Evolutionary conservation across 2,797 vertebrate species (phyloP).

Genomic region (Syngnathus acus): DNA sequence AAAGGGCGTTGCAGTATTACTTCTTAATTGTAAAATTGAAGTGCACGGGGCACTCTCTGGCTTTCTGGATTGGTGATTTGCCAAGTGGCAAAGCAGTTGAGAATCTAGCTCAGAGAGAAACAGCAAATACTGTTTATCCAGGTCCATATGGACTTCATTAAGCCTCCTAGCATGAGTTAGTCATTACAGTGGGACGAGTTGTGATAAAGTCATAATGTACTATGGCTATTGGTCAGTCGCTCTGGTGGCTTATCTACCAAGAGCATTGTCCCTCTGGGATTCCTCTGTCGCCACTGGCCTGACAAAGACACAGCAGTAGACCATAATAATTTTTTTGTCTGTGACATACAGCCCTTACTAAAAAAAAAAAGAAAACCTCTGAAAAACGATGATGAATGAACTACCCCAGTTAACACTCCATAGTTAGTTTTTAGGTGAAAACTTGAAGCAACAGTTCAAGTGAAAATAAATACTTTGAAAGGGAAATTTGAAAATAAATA

Average conservation of each 20-base stretch:
- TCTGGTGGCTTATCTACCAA: slow-evolving; percentile 32
- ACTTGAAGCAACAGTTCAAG: neutral
- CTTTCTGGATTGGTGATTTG: slow-evolving; percentile 30
- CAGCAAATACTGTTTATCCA: slow-evolving; percentile 32
- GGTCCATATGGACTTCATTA: slow-evolving; percentile 34
- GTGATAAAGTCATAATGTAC: slow-evolving; percentile 14
- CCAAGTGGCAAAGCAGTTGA: slow-evolving; percentile 38
- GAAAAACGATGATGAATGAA: neutral
- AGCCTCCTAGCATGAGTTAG: slow-evolving; percentile 11
- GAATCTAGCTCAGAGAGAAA: slow-evolving; percentile 33
- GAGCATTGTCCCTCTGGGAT: slow-evolving; percentile 23
- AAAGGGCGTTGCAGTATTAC: slow-evolving; percentile 42
- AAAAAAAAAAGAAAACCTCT: neutral
- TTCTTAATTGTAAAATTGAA: slow-evolving; percentile 53
- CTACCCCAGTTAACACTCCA: neutral
- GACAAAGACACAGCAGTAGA: slow-evolving; percentile 18
- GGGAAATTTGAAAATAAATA: neutral
- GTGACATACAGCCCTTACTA: neutral
- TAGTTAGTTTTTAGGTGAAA: neutral
- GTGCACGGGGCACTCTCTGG: slow-evolving; percentile 23
- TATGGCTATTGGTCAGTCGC: slow-evolving; percentile 23
- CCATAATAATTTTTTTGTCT: neutral
- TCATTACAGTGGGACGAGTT: slow-evolving; percentile 3
- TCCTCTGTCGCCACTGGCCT: slow-evolving; percentile 24
- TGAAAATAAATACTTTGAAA: neutral